Percentiles rank a stretch among this genome's conserved stretches.
phyloP scores from a whole-genome alignment of 2,888 invertebrate species.

The Lasioglossum figueresi region DNA sequence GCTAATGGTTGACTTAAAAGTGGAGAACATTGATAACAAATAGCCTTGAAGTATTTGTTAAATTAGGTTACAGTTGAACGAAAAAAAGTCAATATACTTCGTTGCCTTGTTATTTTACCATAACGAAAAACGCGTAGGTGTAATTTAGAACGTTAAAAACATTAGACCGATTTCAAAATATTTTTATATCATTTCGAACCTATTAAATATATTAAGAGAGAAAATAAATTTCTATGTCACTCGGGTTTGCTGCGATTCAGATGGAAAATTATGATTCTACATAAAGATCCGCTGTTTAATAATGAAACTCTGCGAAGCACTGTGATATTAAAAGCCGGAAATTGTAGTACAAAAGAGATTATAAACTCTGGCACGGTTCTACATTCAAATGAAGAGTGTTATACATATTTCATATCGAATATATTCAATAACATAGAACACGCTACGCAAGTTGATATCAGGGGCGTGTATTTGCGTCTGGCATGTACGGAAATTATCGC shows the following conservation, averaged over 20 bases:
- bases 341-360: neutral
- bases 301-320: neutral
- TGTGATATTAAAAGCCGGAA: neutral
- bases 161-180: too few relatives aligned
- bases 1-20: neutral
- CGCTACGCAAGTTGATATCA: conserved; percentile 20
- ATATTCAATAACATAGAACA: neutral
- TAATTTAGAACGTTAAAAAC: too few relatives aligned
- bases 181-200: too few relatives aligned
- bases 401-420: neutral
- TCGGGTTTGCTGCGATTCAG: too few relatives aligned
- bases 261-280: too few relatives aligned
- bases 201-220: too few relatives aligned
- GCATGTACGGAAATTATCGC: neutral
- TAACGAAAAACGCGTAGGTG: neutral
- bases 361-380: neutral
- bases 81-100: neutral
- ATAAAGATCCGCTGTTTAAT: too few relatives aligned
- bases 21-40: neutral
- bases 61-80: neutral
- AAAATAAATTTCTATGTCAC: too few relatives aligned
- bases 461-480: conserved; percentile 40
- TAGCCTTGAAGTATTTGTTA: neutral
- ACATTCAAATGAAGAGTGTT: neutral
- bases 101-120: neutral